Conservation (phyloP, 2,113 vertebrate genomes). For the Leptosomus discolor region DNA sequence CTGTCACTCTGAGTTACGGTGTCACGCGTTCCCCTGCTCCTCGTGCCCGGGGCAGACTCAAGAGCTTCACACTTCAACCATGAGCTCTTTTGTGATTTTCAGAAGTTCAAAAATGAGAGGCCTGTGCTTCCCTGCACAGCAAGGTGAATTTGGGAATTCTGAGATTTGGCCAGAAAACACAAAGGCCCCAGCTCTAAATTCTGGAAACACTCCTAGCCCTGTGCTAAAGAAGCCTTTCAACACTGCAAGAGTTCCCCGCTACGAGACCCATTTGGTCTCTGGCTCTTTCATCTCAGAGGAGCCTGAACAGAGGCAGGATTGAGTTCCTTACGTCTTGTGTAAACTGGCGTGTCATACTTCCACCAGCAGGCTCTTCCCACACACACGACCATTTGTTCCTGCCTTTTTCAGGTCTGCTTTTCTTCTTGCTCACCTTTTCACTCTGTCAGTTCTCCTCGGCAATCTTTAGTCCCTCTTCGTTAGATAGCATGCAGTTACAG, state of each 20-base stretch:
- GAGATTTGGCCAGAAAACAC: neutral
- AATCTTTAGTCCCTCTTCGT: neutral
- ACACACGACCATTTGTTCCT: neutral
- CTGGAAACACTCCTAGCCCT: neutral
- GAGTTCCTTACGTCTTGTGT: neutral
- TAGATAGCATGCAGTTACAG: neutral
- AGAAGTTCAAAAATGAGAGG: neutral
- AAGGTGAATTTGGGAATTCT: neutral
- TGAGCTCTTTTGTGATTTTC: neutral
- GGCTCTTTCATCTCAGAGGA: neutral
- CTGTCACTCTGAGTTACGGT: neutral
- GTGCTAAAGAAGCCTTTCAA: neutral
- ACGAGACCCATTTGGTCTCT: neutral
- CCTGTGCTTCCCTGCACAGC: neutral
- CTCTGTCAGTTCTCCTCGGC: neutral
- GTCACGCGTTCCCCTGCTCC: accelerated
- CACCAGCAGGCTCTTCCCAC: neutral
- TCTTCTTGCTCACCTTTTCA: neutral
- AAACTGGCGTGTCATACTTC: neutral
- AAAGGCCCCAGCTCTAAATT: neutral
- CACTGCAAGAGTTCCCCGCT: neutral
- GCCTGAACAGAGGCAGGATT: neutral
- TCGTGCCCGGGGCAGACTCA: neutral
- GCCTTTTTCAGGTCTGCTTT: neutral
- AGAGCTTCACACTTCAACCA: neutral